Conservation (phyloP, 2,797 vertebrate species). For the Enteromius radiatus region DNA sequence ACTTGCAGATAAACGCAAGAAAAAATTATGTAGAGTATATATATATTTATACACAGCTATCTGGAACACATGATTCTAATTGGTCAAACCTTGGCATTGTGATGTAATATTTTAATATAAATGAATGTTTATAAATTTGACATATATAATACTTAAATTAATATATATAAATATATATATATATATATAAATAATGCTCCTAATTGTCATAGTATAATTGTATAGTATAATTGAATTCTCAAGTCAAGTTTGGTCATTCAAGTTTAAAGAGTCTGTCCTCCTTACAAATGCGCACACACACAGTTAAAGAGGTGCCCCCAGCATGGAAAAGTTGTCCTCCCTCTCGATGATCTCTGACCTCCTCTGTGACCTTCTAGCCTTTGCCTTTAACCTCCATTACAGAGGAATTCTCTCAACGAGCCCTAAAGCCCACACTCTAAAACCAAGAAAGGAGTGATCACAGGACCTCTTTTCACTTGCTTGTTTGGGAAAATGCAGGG, state of each 20-base stretch:
- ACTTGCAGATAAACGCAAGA: background rate
- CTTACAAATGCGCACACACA: background rate
- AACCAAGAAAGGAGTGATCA: constrained; percentile 76
- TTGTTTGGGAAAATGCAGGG: constrained; percentile 82
- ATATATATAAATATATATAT: background rate
- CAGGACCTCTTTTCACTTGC: constrained; percentile 85
- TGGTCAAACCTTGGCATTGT: background rate
- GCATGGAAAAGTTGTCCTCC: constrained; percentile 58
- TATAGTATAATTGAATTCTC: background rate
- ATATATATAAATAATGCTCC: background rate
- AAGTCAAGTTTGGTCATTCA: background rate
- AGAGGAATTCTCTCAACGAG: constrained; percentile 82
- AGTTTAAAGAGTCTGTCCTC: background rate
- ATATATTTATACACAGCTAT: background rate
- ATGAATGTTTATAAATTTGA: no score
- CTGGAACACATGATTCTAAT: background rate
- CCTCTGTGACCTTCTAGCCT: constrained; percentile 67
- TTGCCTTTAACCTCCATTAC: constrained; percentile 86
- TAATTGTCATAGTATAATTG: background rate
- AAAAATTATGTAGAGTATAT: background rate
- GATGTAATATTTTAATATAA: background rate
- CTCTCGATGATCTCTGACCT: constrained; percentile 67
- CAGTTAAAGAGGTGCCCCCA: constrained; percentile 3
- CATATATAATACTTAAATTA: no score
- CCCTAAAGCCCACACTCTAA: constrained; percentile 70